Base-by-base conservation (phyloP, 2,113 vertebrate species). In the Myanophis thanlyinensis region DNA sequence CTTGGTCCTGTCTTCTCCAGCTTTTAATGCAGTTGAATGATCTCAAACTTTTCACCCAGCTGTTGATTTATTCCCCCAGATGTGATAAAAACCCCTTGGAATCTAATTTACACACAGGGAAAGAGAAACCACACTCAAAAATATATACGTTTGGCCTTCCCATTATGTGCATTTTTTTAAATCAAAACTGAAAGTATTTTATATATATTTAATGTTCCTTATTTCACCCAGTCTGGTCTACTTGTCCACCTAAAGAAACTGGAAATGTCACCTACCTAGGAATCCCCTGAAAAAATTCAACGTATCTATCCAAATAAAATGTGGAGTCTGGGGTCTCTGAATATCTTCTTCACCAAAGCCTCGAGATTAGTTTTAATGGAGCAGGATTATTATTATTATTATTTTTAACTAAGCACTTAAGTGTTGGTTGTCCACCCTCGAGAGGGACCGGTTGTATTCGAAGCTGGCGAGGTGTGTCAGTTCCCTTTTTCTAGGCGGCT, bases 151-250 rank as follows among this genome's bases (percentile, higher is more conserved):
- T 13, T 23, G 27, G 15, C 44, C 22, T 20, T 18, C 46, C 46
- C 27, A 8, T 95, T 95, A 91, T 84, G 85, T 91, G 95, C 47
- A 15, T 98, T 98, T 98, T 97, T 98, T 30, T 7, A 56, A 56
- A 97, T 96, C 97, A 96, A 96, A 97, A 96, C 88, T 95, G 96
- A 98, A 97, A 97, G 96, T 97, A 97, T 98, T 98, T 98, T 98
- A n/a, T 97, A 84, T 97, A 97, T 93, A 96, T 5, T 92, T 22
- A 44, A 80, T 44, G 9, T 5, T 44, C 35, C 52, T 52, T 35
- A 40, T 52, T 88, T 10, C 35, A 35, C 22, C 18, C 51, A 44
- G 47, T 44, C 25, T 46, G 87, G 85, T 91, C 89, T 84, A 53
- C 92, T 90, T 94, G 22, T 94, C 89, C 89, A 67, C 20, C 35